A percentile compares a stretch with the other conserved stretches of the same genome.
phyloP scores from a whole-genome alignment of 2,888 invertebrate species.

The Erebia ligea region DNA sequence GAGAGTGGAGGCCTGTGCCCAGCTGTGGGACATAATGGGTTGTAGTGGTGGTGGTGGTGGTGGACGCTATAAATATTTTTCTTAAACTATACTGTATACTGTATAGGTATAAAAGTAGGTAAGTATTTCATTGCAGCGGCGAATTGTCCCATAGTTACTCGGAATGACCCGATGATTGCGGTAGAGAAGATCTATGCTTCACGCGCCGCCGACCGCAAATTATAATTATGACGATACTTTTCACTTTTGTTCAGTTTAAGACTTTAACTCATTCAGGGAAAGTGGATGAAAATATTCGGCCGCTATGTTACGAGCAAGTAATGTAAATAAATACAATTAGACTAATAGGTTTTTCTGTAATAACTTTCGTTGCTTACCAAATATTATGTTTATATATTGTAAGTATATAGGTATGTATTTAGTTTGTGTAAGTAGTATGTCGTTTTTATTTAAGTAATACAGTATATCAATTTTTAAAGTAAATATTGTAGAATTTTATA shows the following conservation, averaged over 20 bases:
- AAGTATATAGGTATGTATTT: too few relatives aligned
- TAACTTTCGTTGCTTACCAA: background rate
- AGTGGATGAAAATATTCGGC: slow-evolving; percentile 29
- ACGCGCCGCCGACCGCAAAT: slow-evolving; percentile 55
- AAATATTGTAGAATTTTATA: too few relatives aligned
- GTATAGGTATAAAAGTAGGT: too few relatives aligned
- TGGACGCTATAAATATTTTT: too few relatives aligned
- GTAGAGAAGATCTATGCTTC: slow-evolving; percentile 28
- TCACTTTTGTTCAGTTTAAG: slow-evolving; percentile 55
- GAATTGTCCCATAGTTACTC: background rate
- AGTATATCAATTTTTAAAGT: too few relatives aligned
- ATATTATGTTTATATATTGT: too few relatives aligned
- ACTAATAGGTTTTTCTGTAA: background rate
- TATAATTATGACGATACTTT: slow-evolving; percentile 54
- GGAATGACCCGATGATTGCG: slow-evolving; percentile 10
- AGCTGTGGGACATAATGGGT: too few relatives aligned
- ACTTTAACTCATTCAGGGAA: slow-evolving; percentile 34
- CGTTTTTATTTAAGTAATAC: too few relatives aligned
- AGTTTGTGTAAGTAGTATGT: too few relatives aligned
- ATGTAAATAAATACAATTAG: slow-evolving; percentile 2
- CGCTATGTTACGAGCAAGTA: slow-evolving; percentile 1
- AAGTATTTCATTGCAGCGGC: background rate
- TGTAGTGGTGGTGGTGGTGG: too few relatives aligned
- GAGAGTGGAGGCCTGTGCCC: too few relatives aligned
- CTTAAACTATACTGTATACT: too few relatives aligned